A percentile compares a stretch with the other conserved stretches of the same genome.
These are phyloP conservation scores for Lasioglossum marginatum DNA, from an alignment of 2,888 invertebrate genomes.

Conservation along the genomic window DNA sequence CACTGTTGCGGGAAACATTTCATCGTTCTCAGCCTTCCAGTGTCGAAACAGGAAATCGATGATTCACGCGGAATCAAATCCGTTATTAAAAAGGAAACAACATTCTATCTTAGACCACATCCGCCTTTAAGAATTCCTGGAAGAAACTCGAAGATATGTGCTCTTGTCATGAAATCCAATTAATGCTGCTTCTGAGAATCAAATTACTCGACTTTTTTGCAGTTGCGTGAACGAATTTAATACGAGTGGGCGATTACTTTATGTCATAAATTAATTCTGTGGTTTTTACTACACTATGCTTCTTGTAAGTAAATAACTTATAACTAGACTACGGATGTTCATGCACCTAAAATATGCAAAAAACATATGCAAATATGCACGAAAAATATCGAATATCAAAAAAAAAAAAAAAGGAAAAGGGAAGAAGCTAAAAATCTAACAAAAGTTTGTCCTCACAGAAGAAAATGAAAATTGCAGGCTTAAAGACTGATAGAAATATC, in stretches of 20 bases:
- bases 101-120: conserved; percentile 5
- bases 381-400: too few relatives aligned
- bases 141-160: background rate
- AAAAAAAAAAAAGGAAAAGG: too few relatives aligned
- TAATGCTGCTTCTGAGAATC: background rate
- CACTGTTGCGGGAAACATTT: conserved; percentile 9
- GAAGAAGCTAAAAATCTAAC: too few relatives aligned
- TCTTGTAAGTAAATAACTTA: too few relatives aligned
- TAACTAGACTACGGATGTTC: too few relatives aligned
- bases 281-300: too few relatives aligned
- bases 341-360: too few relatives aligned
- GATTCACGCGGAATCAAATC: conserved; percentile 32
- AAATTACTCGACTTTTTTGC: background rate
- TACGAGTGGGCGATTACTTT: background rate
- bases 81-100: conserved; percentile 12
- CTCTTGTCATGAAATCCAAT: background rate
- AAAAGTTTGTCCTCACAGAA: too few relatives aligned
- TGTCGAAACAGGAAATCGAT: conserved; percentile 11
- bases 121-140: background rate
- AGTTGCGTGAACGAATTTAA: background rate
- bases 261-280: too few relatives aligned
- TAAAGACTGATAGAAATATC: too few relatives aligned
- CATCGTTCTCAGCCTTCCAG: background rate
- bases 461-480: too few relatives aligned
- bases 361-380: too few relatives aligned